Evolutionary conservation across 2,888 invertebrate species (phyloP).

Genomic region (Blastobasis adustella): DNA sequence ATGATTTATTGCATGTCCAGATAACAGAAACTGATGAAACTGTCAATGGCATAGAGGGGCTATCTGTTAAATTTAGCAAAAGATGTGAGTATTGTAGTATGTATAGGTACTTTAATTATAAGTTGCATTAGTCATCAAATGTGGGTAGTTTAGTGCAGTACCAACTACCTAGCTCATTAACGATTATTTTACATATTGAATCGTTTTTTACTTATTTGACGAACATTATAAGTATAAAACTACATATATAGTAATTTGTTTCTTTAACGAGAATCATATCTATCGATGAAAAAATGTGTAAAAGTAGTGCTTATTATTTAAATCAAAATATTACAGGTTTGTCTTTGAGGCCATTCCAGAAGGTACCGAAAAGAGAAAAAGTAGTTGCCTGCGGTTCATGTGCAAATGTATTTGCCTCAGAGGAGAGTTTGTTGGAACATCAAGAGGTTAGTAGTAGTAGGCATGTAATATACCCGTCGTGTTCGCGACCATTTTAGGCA

Average conservation of each 20-base stretch:
- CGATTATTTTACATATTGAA: too few species aligned
- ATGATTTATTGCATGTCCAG: slow-evolving; percentile 33
- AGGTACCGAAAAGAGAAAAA: slow-evolving; percentile 24
- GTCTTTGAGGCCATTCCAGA: slow-evolving; percentile 36
- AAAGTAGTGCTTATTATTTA: background rate
- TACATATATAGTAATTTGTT: too few species aligned
- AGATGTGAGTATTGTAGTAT: slow-evolving; percentile 16
- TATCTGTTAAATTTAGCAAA: slow-evolving; percentile 39
- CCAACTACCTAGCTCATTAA: too few species aligned
- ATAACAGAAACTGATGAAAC: slow-evolving; percentile 31
- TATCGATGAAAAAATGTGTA: too few species aligned
- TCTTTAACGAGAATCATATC: too few species aligned
- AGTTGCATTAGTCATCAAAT: too few species aligned
- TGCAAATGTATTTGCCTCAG: slow-evolving; percentile 41
- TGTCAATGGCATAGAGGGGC: slow-evolving; percentile 25
- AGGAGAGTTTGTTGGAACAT: slow-evolving; percentile 37
- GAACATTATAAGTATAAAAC: too few species aligned
- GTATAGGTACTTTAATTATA: too few species aligned
- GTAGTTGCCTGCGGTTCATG: slow-evolving; percentile 51
- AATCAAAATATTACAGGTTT: background rate
- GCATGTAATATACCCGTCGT: too few species aligned
- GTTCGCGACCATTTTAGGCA: too few species aligned
- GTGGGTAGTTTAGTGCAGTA: too few species aligned
- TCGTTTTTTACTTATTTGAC: too few species aligned
- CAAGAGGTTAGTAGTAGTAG: slow-evolving; percentile 34